phyloP scores from a whole-genome alignment of 2,888 invertebrate genomes.

The Calameuta idolon region DNA sequence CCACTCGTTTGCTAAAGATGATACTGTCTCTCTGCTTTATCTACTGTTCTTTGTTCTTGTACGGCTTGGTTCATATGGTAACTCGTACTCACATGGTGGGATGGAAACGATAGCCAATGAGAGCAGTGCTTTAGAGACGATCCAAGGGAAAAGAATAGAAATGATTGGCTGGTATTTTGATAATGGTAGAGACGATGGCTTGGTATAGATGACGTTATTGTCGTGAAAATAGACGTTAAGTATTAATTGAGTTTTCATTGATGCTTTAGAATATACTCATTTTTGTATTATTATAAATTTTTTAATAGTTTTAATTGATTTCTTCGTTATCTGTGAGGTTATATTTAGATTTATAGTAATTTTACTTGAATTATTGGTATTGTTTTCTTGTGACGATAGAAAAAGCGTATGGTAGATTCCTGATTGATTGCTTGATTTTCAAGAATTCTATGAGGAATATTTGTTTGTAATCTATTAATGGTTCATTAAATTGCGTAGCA shows the following conservation, averaged over 20 bases:
- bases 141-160: background rate
- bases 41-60: background rate
- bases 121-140: background rate
- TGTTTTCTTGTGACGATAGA: background rate
- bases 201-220: background rate
- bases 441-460: background rate
- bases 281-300: background rate
- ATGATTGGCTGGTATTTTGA: background rate
- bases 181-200: background rate
- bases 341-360: background rate
- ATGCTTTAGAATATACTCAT: background rate
- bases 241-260: background rate
- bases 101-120: background rate
- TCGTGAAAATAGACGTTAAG: background rate
- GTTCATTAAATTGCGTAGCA: background rate
- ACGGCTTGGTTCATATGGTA: background rate
- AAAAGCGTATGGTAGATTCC: background rate
- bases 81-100: background rate
- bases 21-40: constrained; percentile 9
- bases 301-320: background rate
- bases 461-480: background rate
- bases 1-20: background rate
- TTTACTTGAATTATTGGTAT: background rate
- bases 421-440: background rate
- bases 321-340: background rate